Base-by-base conservation (phyloP, 2,888 invertebrate genomes). In the Sarcophaga caerulescens region DNA sequence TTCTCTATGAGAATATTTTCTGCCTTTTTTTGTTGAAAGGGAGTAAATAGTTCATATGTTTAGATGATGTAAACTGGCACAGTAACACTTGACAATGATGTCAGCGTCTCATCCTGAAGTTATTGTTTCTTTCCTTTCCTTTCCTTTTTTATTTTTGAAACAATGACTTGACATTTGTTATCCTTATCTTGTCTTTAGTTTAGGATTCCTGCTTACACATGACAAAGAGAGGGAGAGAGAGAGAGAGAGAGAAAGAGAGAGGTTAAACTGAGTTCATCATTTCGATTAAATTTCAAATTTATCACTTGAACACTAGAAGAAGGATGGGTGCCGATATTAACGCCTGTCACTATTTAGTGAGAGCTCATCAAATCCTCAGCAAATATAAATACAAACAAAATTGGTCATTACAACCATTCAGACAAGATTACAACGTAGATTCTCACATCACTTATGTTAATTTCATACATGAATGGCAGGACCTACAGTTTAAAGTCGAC, bases 91-190 rank as follows among this genome's bases (percentile, higher is more conserved):
- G 52, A 71, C 59, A 12, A 21, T 80, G 65, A 23, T 23, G 59
- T 63, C 21, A 63, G 63, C 62, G 21, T 71, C n/a, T 65, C 76
- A 76, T 8, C 44, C 57, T 62, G n/a, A 4, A 57, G 65, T 45
- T 65, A 44, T 14, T 44, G 10, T 25, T 35, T 35, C 2, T 10
- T 52, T 25, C 19, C 25, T 47, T 57, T 59, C 25, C 14, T 35
- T 52, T 14, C 0, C 1, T 52, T 52, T 45, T 23, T 52, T 14
- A 21, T n/a, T 45, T 47, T 68, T 68, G 5, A 47, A 47, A 75
- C 63, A 75, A 74, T 47, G 63, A 74, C 47, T 74, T 63, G 35
- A 57, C 65, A 75, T 75, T 66, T 59, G 76, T 76, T 68, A 45
- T 68, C 17, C 44, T 11, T 25, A 21, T 21, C 44, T 59, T 66